A percentile compares a stretch with the other conserved stretches of the same genome.
Evolutionary conservation across 2,797 vertebrate genomes (phyloP).

Genomic region (Acanthiza pusilla): DNA sequence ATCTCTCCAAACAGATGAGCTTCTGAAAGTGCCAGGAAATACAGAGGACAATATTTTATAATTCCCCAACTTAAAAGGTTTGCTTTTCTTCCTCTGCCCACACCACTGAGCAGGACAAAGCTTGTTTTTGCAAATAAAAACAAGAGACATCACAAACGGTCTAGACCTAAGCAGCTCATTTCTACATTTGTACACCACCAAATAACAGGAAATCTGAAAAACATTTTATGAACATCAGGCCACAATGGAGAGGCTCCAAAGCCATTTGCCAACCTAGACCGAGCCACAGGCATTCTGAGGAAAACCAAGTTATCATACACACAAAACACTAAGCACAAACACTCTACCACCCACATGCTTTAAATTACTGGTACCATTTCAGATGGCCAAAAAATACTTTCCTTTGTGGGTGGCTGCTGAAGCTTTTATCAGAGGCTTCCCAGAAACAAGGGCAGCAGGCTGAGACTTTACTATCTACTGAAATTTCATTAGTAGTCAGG

Average conservation of each 20-base stretch:
- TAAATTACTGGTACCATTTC: constrained; percentile 1
- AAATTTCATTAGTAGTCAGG: not conserved
- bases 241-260: not conserved
- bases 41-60: not conserved
- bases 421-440: not conserved
- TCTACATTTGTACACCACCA: not conserved
- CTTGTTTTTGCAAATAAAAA: not conserved
- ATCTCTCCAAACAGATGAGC: not conserved
- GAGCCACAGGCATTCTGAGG: constrained; percentile 1
- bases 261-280: not conserved
- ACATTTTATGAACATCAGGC: not conserved
- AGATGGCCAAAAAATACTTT: not conserved
- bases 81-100: not conserved
- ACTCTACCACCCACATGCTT: not conserved
- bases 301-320: not conserved
- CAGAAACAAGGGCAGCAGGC: not conserved
- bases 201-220: not conserved
- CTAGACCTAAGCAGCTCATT: not conserved
- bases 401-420: not conserved
- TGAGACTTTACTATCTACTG: not conserved
- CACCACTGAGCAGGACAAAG: not conserved
- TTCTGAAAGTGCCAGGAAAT: not conserved
- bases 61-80: not conserved
- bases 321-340: not conserved
- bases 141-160: not conserved